These are phyloP conservation scores for Strigamia transsilvanica DNA, from an alignment of 2,888 invertebrate species.

Conservation along the genomic window DNA sequence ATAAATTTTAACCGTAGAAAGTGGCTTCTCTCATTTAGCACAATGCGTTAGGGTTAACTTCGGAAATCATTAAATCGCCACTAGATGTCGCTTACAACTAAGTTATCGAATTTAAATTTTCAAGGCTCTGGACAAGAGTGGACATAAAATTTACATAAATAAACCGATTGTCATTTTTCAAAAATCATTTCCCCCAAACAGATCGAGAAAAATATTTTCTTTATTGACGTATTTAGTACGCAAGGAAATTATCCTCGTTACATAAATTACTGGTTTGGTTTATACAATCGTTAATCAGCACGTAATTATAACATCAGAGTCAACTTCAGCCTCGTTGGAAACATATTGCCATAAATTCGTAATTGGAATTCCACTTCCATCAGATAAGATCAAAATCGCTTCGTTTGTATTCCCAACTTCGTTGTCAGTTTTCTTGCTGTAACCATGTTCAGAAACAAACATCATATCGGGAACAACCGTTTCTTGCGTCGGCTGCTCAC, in stretches of 20 bases:
- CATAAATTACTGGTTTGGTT: not conserved
- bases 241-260: too few species aligned
- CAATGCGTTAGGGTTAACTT: conserved; percentile 35
- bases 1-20: not conserved
- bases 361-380: conserved; percentile 13
- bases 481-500: not conserved
- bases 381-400: not conserved
- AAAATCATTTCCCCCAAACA: too few species aligned
- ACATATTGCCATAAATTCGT: not conserved
- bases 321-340: not conserved
- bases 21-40: not conserved
- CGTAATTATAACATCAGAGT: not conserved
- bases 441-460: not conserved
- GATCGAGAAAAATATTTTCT: too few species aligned
- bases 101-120: not conserved
- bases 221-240: too few species aligned
- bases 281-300: not conserved
- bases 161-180: too few species aligned
- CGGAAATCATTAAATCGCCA: not conserved
- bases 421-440: not conserved
- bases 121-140: not conserved
- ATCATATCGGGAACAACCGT: not conserved
- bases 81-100: not conserved
- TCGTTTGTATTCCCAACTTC: not conserved
- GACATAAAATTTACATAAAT: not conserved